phyloP scores from a whole-genome alignment of 1,140 invertebrate genomes.

The Leptinotarsa lineolata region DNA sequence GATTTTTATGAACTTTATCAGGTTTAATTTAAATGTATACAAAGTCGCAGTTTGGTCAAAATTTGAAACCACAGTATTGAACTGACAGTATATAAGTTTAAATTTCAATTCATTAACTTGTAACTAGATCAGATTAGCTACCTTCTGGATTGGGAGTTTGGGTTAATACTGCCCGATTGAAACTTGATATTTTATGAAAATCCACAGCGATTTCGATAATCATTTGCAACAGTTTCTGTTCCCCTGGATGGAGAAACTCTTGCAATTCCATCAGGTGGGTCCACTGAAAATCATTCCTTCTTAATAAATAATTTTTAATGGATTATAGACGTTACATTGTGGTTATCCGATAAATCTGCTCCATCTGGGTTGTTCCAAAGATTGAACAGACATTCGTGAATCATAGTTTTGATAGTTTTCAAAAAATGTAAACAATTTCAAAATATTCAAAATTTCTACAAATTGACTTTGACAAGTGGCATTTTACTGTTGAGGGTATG shows the following conservation, averaged over 20 bases:
- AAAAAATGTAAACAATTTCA: slow-evolving; percentile 6
- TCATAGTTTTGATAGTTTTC: slow-evolving; percentile 37
- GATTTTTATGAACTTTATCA: too few species aligned
- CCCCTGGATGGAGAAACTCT: slow-evolving; percentile 54
- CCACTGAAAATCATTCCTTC: slow-evolving; percentile 32
- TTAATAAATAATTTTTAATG: slow-evolving; percentile 18
- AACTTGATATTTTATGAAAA: slow-evolving; percentile 50
- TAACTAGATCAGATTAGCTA: background rate
- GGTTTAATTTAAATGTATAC: too few species aligned
- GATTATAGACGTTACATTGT: slow-evolving; percentile 31
- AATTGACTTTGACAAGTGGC: too few species aligned
- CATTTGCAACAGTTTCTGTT: slow-evolving; percentile 46
- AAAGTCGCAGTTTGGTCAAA: too few species aligned
- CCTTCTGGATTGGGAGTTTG: slow-evolving; percentile 30
- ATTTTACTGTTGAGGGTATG: too few species aligned
- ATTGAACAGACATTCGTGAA: slow-evolving; percentile 49
- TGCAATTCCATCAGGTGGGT: slow-evolving; percentile 46
- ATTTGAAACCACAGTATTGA: too few species aligned
- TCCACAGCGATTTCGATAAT: slow-evolving; percentile 48
- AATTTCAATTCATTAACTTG: background rate
- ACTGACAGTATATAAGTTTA: too few species aligned
- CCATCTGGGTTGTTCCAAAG: slow-evolving; percentile 47
- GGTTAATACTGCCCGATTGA: slow-evolving; percentile 44
- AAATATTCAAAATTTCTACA: background rate
- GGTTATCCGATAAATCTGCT: slow-evolving; percentile 26